Percentiles rank a stretch among this genome's conserved stretches.
Evolutionary conservation across 64 coral and sea anemone genomes (phyloP).

Genomic region (Orbicella faveolata): DNA sequence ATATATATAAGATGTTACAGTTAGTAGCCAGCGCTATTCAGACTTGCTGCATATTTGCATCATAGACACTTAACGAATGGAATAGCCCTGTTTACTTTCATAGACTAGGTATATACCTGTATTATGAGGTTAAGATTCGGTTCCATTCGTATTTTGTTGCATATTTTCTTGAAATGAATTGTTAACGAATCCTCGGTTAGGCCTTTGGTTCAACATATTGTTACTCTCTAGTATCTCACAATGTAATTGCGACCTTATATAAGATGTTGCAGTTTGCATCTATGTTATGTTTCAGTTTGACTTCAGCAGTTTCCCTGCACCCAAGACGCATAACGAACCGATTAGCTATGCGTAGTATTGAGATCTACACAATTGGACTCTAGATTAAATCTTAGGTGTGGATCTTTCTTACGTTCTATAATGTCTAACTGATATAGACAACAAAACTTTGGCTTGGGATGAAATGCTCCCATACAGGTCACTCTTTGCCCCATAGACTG

Average conservation of each 20-base stretch:
- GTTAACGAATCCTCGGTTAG: too few relatives aligned
- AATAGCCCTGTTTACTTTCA: too few relatives aligned
- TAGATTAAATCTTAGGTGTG: background rate
- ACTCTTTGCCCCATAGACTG: too few relatives aligned
- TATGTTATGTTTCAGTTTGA: background rate
- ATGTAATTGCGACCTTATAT: background rate
- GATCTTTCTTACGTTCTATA: background rate
- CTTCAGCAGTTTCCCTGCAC: background rate
- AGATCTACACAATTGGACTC: background rate
- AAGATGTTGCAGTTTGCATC: background rate
- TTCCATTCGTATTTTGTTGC: too few relatives aligned
- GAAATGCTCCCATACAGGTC: too few relatives aligned
- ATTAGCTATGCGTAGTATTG: background rate
- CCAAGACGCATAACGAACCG: background rate
- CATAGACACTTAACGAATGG: too few relatives aligned
- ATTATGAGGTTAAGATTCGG: too few relatives aligned
- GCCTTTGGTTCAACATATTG: too few relatives aligned
- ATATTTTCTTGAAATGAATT: too few relatives aligned
- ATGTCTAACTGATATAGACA: background rate
- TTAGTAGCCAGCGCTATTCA: background rate
- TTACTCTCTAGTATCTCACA: background rate
- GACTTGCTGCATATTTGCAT: too few relatives aligned
- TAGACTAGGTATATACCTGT: too few relatives aligned
- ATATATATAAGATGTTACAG: slow-evolving; percentile 3
- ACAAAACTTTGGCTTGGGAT: background rate